phyloP scores from a whole-genome alignment of 2,797 vertebrate genomes.

The Hybognathus amarus region DNA sequence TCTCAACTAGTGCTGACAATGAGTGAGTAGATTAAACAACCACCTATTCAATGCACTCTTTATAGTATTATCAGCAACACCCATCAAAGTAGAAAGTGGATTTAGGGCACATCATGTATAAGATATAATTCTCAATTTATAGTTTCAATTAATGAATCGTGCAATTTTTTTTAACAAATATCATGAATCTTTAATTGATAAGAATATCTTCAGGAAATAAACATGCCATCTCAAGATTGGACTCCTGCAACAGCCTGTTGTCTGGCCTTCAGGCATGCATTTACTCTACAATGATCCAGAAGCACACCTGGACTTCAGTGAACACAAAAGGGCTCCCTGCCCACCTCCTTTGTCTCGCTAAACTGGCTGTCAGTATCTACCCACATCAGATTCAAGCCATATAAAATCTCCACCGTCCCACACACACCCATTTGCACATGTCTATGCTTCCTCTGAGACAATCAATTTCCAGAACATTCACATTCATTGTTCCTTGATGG shows the following conservation, averaged over 20 bases:
- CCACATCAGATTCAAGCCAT: conserved; percentile 13
- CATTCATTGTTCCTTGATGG: neutral
- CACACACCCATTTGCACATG: neutral
- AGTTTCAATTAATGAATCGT: too few relatives aligned
- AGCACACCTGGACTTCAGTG: neutral
- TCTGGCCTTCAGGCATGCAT: neutral
- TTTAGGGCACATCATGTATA: too few relatives aligned
- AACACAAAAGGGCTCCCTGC: neutral
- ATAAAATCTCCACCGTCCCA: conserved; percentile 9
- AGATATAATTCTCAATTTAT: too few relatives aligned
- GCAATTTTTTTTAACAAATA: neutral
- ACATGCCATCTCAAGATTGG: neutral
- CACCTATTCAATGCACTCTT: neutral
- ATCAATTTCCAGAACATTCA: neutral
- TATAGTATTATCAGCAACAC: neutral
- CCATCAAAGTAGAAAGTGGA: too few relatives aligned
- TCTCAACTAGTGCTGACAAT: neutral
- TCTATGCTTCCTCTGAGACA: neutral
- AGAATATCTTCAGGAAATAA: neutral
- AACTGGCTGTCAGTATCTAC: neutral
- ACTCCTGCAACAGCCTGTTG: neutral
- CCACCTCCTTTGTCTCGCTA: neutral
- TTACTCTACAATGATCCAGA: neutral
- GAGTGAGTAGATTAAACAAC: neutral
- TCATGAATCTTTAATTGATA: neutral